Evolutionary conservation across 2,113 vertebrate species (phyloP).

Genomic region (Malurus elegans): DNA sequence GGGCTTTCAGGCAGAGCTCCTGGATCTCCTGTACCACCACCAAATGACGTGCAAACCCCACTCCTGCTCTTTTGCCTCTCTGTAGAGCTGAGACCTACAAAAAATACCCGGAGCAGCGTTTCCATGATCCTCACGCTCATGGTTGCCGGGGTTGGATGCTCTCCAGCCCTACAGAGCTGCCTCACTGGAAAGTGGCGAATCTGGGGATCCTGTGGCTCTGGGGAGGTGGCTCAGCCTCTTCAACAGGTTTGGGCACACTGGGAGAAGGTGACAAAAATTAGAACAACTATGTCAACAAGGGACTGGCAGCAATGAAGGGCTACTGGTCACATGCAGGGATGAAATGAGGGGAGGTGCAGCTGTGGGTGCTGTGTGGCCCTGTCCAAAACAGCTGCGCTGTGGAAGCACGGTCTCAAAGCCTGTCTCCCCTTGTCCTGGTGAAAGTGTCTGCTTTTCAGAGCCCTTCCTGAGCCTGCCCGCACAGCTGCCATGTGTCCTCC

Average conservation of each 20-base stretch:
- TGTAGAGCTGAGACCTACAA: not conserved
- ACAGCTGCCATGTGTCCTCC: not conserved
- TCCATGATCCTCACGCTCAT: fast-evolving
- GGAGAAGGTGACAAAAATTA: not conserved
- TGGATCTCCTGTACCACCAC: not conserved
- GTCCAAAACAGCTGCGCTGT: fast-evolving
- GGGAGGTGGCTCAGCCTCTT: not conserved
- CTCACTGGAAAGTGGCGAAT: not conserved
- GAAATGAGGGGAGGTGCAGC: not conserved
- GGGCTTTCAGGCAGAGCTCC: not conserved
- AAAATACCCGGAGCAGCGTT: not conserved
- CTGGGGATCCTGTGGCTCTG: fast-evolving
- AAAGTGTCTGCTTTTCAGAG: not conserved
- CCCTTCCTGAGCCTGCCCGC: not conserved
- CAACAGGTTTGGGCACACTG: not conserved
- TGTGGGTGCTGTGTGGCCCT: not conserved
- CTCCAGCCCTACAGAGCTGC: not conserved
- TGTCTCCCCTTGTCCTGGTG: fast-evolving
- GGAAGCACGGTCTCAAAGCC: fast-evolving
- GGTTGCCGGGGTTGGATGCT: not conserved
- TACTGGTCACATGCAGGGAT: fast-evolving
- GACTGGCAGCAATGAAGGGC: not conserved
- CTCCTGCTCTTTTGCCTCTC: fast-evolving
- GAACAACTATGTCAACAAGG: fast-evolving
- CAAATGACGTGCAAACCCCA: not conserved